phyloP scores from a whole-genome alignment of 2,113 vertebrate species.

The Limnothrissa miodon region DNA sequence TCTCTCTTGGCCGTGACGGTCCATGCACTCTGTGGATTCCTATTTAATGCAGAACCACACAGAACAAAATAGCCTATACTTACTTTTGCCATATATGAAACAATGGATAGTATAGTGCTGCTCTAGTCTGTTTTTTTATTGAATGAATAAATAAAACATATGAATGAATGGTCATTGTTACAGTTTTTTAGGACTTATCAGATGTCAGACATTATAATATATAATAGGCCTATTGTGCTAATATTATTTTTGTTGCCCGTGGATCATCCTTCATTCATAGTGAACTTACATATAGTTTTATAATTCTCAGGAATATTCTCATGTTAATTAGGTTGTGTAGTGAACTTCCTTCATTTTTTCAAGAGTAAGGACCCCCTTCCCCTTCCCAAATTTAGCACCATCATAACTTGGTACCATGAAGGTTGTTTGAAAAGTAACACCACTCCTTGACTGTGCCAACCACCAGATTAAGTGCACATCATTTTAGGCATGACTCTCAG shows the following conservation, averaged over 20 bases:
- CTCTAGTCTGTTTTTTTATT: not conserved
- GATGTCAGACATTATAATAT: too few relatives aligned
- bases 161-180: too few relatives aligned
- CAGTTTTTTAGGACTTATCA: too few relatives aligned
- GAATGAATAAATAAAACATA: not conserved
- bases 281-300: too few relatives aligned
- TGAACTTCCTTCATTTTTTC: not conserved
- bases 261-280: too few relatives aligned
- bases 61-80: too few relatives aligned
- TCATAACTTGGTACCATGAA: constrained; percentile 63
- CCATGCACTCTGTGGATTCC: not conserved
- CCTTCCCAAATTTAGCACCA: constrained; percentile 32
- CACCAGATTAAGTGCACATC: constrained; percentile 75
- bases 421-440: constrained; percentile 69
- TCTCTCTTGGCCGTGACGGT: not conserved
- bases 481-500: constrained; percentile 69
- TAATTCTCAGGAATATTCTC: too few relatives aligned
- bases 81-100: not conserved
- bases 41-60: not conserved
- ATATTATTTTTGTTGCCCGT: too few relatives aligned
- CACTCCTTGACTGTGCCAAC: constrained; percentile 62
- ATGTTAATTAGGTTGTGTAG: too few relatives aligned
- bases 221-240: too few relatives aligned
- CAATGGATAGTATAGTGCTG: too few relatives aligned
- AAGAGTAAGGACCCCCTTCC: constrained; percentile 7